Percentiles rank a stretch among this genome's conserved stretches.
These are phyloP conservation scores for Metaphire vulgaris DNA, from an alignment of 1,140 invertebrate species.

Conservation along the genomic window DNA sequence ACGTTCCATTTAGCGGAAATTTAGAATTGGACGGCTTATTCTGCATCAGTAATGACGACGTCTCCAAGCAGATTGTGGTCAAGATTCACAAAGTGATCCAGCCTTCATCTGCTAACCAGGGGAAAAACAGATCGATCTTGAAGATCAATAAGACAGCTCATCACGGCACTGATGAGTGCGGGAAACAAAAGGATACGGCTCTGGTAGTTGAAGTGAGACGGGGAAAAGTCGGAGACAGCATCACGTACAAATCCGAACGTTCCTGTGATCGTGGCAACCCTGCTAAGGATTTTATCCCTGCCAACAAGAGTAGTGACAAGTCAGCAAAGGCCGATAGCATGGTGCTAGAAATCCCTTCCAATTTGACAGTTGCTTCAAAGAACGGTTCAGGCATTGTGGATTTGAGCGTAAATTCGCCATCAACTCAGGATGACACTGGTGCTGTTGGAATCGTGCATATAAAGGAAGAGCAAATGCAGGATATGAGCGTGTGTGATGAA, in stretches of 20 bases:
- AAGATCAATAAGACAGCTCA: background rate
- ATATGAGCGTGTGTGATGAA: background rate
- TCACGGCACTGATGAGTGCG: background rate
- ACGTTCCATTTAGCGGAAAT: slow-evolving; percentile 11
- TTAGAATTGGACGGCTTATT: slow-evolving; percentile 23
- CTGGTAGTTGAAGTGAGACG: background rate
- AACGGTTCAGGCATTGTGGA: background rate
- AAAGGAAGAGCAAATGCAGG: background rate
- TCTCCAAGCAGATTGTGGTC: slow-evolving; percentile 17
- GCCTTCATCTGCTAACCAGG: background rate
- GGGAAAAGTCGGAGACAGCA: background rate
- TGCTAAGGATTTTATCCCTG: background rate
- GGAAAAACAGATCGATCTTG: background rate
- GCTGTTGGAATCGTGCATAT: background rate
- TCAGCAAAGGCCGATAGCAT: background rate
- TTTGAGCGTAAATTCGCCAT: background rate
- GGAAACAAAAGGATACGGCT: background rate
- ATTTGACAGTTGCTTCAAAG: background rate
- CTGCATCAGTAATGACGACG: slow-evolving; percentile 7
- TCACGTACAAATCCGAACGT: background rate
- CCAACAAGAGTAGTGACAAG: background rate
- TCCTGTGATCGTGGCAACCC: background rate
- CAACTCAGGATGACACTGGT: background rate
- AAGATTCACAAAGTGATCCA: slow-evolving; percentile 23
- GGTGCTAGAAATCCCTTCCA: background rate